These are phyloP conservation scores for Proterorhinus semilunaris DNA, from an alignment of 2,113 vertebrate genomes.

Conservation along the genomic window DNA sequence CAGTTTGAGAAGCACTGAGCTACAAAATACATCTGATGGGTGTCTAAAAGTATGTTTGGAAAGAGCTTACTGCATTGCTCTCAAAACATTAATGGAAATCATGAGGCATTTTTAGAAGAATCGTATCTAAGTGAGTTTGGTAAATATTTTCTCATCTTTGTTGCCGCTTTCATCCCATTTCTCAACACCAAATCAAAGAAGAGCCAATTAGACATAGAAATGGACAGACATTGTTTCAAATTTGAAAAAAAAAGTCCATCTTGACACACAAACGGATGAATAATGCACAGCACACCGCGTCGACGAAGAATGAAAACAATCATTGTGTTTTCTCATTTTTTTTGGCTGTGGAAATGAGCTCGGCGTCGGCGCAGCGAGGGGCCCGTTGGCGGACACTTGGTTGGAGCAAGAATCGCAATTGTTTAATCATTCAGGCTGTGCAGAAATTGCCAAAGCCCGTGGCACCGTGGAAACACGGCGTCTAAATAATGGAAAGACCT, in stretches of 20 bases:
- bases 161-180: not conserved
- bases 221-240: constrained; percentile 2
- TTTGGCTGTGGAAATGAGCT: constrained; percentile 28
- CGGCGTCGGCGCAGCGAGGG: constrained; percentile 21
- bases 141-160: constrained; percentile 1
- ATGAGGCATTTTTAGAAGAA: too few species aligned
- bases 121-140: too few species aligned
- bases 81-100: too few species aligned
- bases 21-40: too few species aligned
- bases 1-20: too few species aligned
- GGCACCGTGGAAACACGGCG: not conserved
- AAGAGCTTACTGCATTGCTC: too few species aligned
- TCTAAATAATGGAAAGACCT: constrained; percentile 7
- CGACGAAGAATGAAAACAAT: constrained; percentile 6
- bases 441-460: not conserved
- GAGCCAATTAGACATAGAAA: constrained; percentile 49
- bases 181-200: constrained; percentile 31
- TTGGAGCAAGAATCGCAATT: constrained; percentile 6
- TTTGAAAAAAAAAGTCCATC: not conserved
- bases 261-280: not conserved
- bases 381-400: constrained; percentile 10
- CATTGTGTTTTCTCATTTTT: constrained; percentile 18
- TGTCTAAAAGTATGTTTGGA: too few species aligned
- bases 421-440: constrained; percentile 19
- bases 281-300: not conserved